A percentile compares a stretch with the other conserved stretches of the same genome.
phyloP scores from a whole-genome alignment of 2,797 vertebrate genomes.

The Poecile montanus region DNA sequence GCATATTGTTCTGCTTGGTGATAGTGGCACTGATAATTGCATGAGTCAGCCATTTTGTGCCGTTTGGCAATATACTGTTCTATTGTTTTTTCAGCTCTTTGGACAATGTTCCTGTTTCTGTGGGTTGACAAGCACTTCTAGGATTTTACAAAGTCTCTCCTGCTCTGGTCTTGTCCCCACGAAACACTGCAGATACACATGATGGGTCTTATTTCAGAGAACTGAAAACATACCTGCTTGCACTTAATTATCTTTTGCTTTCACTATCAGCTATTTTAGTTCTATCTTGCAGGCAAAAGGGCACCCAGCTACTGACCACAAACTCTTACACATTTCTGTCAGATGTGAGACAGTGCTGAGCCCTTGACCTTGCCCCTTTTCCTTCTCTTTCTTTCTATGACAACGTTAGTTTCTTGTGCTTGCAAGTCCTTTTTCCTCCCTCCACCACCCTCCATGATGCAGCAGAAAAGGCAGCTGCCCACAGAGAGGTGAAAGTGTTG shows the following conservation, averaged over 20 bases:
- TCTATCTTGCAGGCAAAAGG: neutral
- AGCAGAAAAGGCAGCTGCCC: neutral
- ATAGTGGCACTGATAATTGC: slow-evolving; percentile 64
- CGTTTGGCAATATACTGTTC: slow-evolving; percentile 50
- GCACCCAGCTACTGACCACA: neutral
- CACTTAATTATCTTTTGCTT: neutral
- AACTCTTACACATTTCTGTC: neutral
- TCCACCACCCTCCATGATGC: neutral
- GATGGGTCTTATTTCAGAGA: neutral
- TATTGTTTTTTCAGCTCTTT: slow-evolving; percentile 55
- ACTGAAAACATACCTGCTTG: neutral
- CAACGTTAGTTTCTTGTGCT: neutral
- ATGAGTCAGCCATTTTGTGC: slow-evolving; percentile 61
- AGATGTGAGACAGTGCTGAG: neutral
- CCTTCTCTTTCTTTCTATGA: neutral
- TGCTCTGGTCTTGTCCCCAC: neutral
- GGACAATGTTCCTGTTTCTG: slow-evolving; percentile 10
- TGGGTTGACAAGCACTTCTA: slow-evolving; percentile 51
- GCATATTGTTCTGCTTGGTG: slow-evolving; percentile 64
- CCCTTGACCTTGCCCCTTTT: neutral
- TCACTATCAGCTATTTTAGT: neutral
- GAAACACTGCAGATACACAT: neutral
- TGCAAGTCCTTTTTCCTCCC: neutral
- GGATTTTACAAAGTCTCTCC: slow-evolving; percentile 40
- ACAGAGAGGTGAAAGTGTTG: neutral